A percentile compares a stretch with the other conserved stretches of the same genome.
Conservation (phyloP, 2,888 invertebrate species). For the Metallyticus violacea region DNA sequence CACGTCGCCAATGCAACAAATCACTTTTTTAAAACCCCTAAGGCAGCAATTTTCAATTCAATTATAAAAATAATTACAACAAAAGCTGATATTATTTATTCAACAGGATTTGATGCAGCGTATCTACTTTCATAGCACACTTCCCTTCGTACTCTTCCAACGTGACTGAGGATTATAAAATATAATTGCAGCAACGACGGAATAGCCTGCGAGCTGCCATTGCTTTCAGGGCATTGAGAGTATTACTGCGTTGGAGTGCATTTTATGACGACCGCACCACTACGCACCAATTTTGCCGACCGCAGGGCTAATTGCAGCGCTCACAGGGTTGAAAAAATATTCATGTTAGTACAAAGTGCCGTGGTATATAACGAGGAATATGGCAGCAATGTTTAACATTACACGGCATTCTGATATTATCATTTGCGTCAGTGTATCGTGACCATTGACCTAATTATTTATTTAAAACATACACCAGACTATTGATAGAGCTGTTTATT, state of each 20-base stretch:
- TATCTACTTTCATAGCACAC: neutral
- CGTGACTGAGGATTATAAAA: neutral
- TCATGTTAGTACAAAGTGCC: neutral
- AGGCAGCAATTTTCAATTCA: neutral
- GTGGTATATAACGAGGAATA: no score
- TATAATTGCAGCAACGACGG: neutral
- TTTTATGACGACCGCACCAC: neutral
- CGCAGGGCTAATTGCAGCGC: neutral
- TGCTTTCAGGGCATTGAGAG: neutral
- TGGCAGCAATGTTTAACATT: neutral
- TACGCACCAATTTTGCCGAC: neutral
- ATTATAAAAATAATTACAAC: neutral
- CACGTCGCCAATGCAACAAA: neutral
- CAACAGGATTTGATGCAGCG: neutral
- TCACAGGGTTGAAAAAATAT: neutral
- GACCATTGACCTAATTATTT: no score
- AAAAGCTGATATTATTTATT: neutral
- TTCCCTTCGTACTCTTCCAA: neutral
- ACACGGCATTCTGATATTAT: neutral
- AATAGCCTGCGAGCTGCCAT: neutral
- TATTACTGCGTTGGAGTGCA: neutral
- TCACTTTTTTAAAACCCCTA: neutral
- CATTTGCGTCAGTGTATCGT: no score
- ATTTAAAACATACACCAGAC: no score
- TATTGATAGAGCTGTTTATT: no score